Base-by-base conservation (phyloP, 2,888 invertebrate species). In the Pelosia muscerda region DNA sequence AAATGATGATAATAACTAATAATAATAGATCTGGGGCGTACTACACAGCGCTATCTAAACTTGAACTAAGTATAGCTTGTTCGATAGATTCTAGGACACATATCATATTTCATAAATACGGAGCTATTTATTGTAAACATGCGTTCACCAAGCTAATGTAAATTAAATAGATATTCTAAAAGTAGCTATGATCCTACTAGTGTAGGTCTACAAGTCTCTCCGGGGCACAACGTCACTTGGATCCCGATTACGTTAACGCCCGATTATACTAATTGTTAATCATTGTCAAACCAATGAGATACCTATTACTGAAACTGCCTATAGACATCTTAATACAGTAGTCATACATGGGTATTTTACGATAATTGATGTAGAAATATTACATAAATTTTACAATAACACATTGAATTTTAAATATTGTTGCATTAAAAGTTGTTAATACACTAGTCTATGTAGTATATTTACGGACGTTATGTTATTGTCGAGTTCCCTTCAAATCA, bases 401-500 rank as follows among this genome's bases (percentile, higher is more conserved):
- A 19, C 23, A 25, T 55, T 55, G 55, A 22, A 55, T 55, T 13
- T 19, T 2, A 42, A 42, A 38, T 38, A 38, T 38, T 1, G 15
- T 38, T 11, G 2, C 2, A 13, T 2, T 1, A 11, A 42, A 49
- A 19, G 3, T 19, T 49, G 6, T 1, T 49, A 49, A 19, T n/a
- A 49, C 49, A 49, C 6, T 49, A 9, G n/a, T n/a, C 5, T 49
- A 49, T n/a, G 8, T 49, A 49, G n/a, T n/a, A n/a, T 9, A n/a
- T 49, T 49, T 49, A n/a, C 13, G 38, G 8, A 25, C 13, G 3
- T 38, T 28, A 61, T 71, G 71, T 72, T 69, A 68, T 73, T 67
- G 66, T 61, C 73, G 61, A 66, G 71, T 69, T 64, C 69, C 72
- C 64, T 72, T 34, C 60, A 64, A n/a, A 65, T 59, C 31, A 66